A percentile compares a stretch with the other conserved stretches of the same genome.
Conservation (phyloP, 92 coral and sea anemone genomes). For the Palythoa grandiflora region DNA sequence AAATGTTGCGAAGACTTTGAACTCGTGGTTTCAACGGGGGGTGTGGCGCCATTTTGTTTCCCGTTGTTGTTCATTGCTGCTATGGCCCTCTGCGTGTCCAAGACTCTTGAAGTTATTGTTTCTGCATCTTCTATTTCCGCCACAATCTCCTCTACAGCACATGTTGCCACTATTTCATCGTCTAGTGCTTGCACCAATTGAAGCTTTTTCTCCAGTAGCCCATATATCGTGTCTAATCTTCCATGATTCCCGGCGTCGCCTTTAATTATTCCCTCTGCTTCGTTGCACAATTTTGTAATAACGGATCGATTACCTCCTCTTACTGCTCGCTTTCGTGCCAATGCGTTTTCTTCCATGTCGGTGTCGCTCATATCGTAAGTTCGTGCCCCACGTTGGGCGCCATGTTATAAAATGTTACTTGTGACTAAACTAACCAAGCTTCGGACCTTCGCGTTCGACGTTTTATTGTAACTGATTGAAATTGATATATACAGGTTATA, state of each 20-base stretch:
- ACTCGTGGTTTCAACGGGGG: background rate
- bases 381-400: conserved; percentile 58
- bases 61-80: conserved; percentile 29
- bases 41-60: conserved; percentile 7
- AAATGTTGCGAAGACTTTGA: background rate
- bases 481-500: background rate
- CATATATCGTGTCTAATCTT: background rate
- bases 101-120: conserved; percentile 29
- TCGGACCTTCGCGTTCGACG: background rate
- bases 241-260: background rate
- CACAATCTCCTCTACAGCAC: conserved; percentile 51
- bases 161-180: conserved; percentile 27
- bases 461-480: background rate
- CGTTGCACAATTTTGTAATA: conserved; percentile 61
- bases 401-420: conserved; percentile 12
- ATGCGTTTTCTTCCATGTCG: background rate
- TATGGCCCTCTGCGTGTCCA: conserved; percentile 39
- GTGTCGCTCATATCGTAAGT: background rate
- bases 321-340: conserved; percentile 53
- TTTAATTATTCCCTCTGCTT: conserved; percentile 61
- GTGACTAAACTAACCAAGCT: background rate
- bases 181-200: conserved; percentile 32
- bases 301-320: conserved; percentile 73
- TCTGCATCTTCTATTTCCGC: conserved; percentile 55
- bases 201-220: background rate